Conservation (phyloP, 2,797 vertebrate genomes). For the Miopithecus talapoin region DNA sequence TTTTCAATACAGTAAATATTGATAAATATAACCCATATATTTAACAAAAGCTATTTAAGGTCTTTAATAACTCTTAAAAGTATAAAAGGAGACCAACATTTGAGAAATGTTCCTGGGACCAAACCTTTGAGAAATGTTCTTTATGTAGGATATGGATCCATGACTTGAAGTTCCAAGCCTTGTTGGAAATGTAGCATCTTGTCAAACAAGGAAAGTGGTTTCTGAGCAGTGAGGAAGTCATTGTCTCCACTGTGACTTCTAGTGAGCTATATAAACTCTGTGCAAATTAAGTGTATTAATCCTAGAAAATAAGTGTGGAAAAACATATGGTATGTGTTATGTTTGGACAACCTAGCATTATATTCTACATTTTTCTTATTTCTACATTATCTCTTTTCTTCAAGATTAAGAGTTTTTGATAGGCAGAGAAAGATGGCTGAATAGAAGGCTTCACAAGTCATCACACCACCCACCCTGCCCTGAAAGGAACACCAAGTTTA, state of each 20-base stretch:
- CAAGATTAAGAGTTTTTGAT: not conserved
- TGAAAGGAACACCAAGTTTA: no score
- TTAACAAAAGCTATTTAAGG: not conserved
- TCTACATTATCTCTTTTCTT: not conserved
- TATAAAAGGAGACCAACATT: not conserved
- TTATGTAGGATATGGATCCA: not conserved
- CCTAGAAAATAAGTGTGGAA: not conserved
- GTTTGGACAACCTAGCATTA: not conserved
- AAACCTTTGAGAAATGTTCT: conserved; percentile 11
- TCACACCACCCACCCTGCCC: no score
- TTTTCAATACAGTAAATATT: not conserved
- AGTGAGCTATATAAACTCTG: not conserved
- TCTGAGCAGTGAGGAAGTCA: not conserved
- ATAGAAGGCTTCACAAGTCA: no score
- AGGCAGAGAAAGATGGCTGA: no score
- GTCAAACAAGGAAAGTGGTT: not conserved
- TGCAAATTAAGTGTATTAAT: not conserved
- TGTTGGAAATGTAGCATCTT: conserved; percentile 10
- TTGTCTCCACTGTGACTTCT: not conserved
- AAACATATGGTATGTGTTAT: not conserved
- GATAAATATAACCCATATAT: not conserved
- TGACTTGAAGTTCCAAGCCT: not conserved
- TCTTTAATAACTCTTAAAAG: not conserved
- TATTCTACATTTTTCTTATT: not conserved
- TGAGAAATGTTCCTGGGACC: not conserved